Percentiles rank a stretch among this genome's conserved stretches.
These are phyloP conservation scores for Antedon mediterranea DNA, from an alignment of 53 echinoderm and acorn worm genomes.

Conservation along the genomic window DNA sequence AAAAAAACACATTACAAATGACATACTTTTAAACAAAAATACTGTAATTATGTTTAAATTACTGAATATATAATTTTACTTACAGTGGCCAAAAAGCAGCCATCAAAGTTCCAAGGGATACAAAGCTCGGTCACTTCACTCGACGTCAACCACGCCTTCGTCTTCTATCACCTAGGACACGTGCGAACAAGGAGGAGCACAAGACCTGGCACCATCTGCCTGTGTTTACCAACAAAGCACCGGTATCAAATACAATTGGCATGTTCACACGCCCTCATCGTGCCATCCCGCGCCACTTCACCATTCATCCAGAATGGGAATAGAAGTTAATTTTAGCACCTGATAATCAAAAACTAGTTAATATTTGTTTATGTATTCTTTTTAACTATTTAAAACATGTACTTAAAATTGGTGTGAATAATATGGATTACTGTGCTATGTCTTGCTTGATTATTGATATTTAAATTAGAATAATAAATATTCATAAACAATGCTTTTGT, in stretches of 20 bases:
- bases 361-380: no score
- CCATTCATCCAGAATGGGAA: constrained; percentile 99
- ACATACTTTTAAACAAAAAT: no score
- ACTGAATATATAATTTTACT: neutral
- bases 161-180: constrained; percentile 80
- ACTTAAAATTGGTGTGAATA: no score
- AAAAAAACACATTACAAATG: no score
- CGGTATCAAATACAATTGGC: constrained; percentile 83
- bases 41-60: no score
- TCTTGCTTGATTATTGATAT: no score
- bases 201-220: constrained; percentile 98
- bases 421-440: no score
- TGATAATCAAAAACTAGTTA: no score
- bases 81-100: constrained; percentile 7
- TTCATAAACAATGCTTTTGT: no score
- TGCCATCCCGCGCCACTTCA: constrained; percentile 72
- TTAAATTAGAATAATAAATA: no score
- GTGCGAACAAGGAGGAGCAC: constrained; percentile 60
- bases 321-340: no score
- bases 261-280: constrained; percentile 88
- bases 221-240: constrained; percentile 52
- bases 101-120: constrained; percentile 29
- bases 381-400: no score
- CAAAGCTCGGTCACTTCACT: constrained; percentile 30
- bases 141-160: constrained; percentile 34